Evolutionary conservation across 2,888 invertebrate species (phyloP), one percentile per base, ranked within the genome.

Genomic region (Mermis nigrescens): DNA sequence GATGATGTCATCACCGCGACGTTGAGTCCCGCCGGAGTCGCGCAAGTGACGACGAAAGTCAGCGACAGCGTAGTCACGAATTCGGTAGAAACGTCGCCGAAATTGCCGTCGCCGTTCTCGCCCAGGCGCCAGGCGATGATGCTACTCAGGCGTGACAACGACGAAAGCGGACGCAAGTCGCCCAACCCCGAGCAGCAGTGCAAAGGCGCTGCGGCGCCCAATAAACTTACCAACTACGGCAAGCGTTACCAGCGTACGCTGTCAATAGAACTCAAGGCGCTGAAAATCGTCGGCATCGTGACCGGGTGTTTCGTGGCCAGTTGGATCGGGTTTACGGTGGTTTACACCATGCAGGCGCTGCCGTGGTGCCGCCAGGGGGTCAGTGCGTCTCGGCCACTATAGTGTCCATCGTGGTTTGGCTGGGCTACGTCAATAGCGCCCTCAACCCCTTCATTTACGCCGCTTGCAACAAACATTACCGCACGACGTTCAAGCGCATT

Each of bases 381-480:
- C 24, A 31, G 7, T 29, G 54, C 31, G 31, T 53, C 12, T 31
- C 54, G 31, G 12, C 7, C 29, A 53, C 31, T 12, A 79, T 89
- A 59, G 91, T 91, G 77, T 86, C 88, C 15, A 81, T 92, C 31
- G 81, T 91, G 26, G 92, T 94, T 77, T 95, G 94, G 92, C 79
- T 95, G 63, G 95, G 94, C 1, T 94, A 94, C 77, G 89, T 90
- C 77, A 94, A 94, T 75, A 89, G 89, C 1, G 92, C 91, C 2
- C 84, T 92, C 66, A 94, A 92, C 74, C 92, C 92, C 0, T 82
- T 88, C 72, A 89, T 92, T 64, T 92, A 92, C 75, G 91, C 90
- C 2, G 79, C 90, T 61, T 91, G 91, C 77, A 89, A 89, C 56
- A 86, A 87, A 74, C 91, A 92, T 76, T 92, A 91, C 76, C 82